phyloP scores from a whole-genome alignment of 2,888 invertebrate species.

The Elmis aenea region DNA sequence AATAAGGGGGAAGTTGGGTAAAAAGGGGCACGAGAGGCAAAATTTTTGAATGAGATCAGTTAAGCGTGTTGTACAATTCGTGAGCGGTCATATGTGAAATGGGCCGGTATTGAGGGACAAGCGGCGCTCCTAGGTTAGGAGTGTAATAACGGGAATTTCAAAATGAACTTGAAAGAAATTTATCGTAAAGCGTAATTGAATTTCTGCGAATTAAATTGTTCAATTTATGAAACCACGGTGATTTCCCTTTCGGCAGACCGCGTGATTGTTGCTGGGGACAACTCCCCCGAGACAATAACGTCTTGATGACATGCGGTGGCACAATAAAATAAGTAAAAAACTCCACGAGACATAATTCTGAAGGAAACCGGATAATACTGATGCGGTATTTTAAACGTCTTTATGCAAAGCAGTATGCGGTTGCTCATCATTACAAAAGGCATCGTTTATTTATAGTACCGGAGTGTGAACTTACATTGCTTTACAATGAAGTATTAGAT shows the following conservation, averaged over 20 bases:
- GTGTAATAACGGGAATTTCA: slow-evolving; percentile 41
- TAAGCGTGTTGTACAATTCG: slow-evolving; percentile 62
- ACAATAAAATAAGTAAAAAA: too few species aligned
- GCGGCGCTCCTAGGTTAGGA: slow-evolving; percentile 21
- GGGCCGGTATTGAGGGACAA: slow-evolving; percentile 46
- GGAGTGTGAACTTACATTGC: too few species aligned
- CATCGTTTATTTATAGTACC: too few species aligned
- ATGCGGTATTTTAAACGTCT: too few species aligned
- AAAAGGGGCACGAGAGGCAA: slow-evolving; percentile 37
- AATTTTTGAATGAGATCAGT: slow-evolving; percentile 56
- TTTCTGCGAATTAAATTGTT: slow-evolving; percentile 46
- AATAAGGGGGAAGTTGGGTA: slow-evolving; percentile 5
- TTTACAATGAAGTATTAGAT: too few species aligned
- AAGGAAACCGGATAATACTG: too few species aligned
- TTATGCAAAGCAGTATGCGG: too few species aligned
- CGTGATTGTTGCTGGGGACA: slow-evolving; percentile 29
- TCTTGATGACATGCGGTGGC: slow-evolving; percentile 33
- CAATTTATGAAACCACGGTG: slow-evolving; percentile 47
- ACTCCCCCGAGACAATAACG: slow-evolving; percentile 29
- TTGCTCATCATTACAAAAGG: too few species aligned
- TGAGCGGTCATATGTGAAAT: slow-evolving; percentile 63
- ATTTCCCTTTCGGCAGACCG: slow-evolving; percentile 43
- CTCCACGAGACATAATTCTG: too few species aligned
- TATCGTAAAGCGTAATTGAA: slow-evolving; percentile 40
- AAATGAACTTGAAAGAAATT: slow-evolving; percentile 41